Evolutionary conservation across 2,888 invertebrate genomes (phyloP).

Genomic region (Cerceris rybyensis): DNA sequence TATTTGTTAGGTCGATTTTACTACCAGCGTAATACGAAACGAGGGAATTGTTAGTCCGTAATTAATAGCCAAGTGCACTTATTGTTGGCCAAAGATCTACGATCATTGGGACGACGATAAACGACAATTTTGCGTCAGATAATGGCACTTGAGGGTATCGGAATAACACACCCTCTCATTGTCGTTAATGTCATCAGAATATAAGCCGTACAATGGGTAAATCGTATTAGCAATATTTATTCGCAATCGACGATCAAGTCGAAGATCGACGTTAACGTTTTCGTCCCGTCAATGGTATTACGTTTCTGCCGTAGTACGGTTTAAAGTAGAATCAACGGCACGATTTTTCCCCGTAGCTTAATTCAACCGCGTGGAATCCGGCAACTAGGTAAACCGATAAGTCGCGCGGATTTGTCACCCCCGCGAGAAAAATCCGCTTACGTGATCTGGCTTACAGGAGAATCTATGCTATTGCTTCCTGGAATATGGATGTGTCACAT

Average conservation of each 20-base stretch:
- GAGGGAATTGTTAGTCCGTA: slow-evolving; percentile 43
- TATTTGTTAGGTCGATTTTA: slow-evolving; percentile 25
- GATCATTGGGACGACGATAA: slow-evolving; percentile 50
- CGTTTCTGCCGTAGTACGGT: background rate
- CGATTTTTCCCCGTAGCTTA: slow-evolving; percentile 1
- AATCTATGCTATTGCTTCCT: slow-evolving; percentile 53
- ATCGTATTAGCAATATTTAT: too few relatives aligned
- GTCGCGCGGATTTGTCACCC: slow-evolving; percentile 59
- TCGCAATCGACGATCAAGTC: too few relatives aligned
- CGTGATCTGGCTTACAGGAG: slow-evolving; percentile 49
- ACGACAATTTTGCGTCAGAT: slow-evolving; percentile 47
- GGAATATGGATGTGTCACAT: slow-evolving; percentile 60
- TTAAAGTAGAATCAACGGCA: slow-evolving; percentile 1
- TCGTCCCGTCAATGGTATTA: background rate
- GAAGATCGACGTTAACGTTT: too few relatives aligned
- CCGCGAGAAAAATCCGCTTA: slow-evolving; percentile 64
- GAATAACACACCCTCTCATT: slow-evolving; percentile 22
- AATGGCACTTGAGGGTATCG: slow-evolving; percentile 47
- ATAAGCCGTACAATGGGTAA: too few relatives aligned
- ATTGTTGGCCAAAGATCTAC: slow-evolving; percentile 39
- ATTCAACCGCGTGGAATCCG: slow-evolving; percentile 56
- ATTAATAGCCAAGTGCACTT: slow-evolving; percentile 50
- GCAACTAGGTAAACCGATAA: slow-evolving; percentile 63
- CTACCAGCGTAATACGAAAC: slow-evolving; percentile 8
- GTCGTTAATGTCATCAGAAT: background rate